Evolutionary conservation across 2,797 vertebrate genomes (phyloP), one percentile per base, ranked within the genome.

Genomic region (Poeciliopsis turneri): DNA sequence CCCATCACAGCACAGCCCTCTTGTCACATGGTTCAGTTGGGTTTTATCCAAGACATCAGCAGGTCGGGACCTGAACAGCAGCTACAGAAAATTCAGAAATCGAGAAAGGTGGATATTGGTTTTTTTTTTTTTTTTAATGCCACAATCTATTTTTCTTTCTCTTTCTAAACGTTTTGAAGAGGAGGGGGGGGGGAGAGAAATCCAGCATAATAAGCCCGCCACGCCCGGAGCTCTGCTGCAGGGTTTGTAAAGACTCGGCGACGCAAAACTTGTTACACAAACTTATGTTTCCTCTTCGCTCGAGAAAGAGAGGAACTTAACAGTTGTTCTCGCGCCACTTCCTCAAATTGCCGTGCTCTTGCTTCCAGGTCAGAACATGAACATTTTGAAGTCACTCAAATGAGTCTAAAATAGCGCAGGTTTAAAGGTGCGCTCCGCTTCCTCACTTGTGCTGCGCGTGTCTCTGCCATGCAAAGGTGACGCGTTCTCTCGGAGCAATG

Each of bases 121-220:
- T 9, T 49, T 33, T 33, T 33, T 33, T 33, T 33, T 33, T 33
- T 33, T 33, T 33, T 33, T 33, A 5, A 30, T 61, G 18, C 57
- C 57, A 39, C 18, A 39, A 41, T 68, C 20, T 13, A 25, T 25
- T 41, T 41, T 36, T n/a, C 30, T 61, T 7, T 23, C 8, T 36
- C 45, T 45, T 46, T 23, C 68, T 1, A 64, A 7, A 6, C 43
- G 9, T 78, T 82, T 81, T 76, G 46, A 83, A 92, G 92, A 86
- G 84, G 84, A 89, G 88, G 30, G 88, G 30, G 30, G 33, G 30
- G n/a, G n/a, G n/a, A 18, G 30, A 12, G 16, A n/a, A 36, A 85
- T 95, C 94, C 95, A 96, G 97, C 96, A 97, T 97, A 92, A 97
- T 97, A 92, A 87, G 82, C 81, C 83, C 87, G 95, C 96, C 97